Evolutionary conservation across 2,797 vertebrate species (phyloP).

Genomic region (Naso thynnoides): DNA sequence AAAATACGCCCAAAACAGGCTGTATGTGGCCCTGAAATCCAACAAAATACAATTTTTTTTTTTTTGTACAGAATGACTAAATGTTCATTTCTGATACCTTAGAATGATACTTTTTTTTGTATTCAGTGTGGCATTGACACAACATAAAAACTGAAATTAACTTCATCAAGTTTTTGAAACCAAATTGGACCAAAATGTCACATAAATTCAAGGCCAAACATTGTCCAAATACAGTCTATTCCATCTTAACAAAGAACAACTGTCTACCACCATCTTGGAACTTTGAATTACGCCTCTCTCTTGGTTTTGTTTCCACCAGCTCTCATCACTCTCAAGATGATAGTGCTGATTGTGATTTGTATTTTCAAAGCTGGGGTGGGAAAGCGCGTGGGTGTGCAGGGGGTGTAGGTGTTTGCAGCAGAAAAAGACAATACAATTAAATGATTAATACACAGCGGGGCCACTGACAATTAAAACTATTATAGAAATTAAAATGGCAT

Average conservation of each 20-base stretch:
- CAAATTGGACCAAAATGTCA: not conserved
- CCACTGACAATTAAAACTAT: conserved; percentile 99
- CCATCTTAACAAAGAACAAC: conserved; percentile 18
- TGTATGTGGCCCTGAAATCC: not conserved
- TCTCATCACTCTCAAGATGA: conserved; percentile 72
- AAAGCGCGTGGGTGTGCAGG: conserved; percentile 83
- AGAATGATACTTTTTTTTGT: not conserved
- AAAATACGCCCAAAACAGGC: not conserved
- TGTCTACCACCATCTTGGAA: conserved; percentile 44
- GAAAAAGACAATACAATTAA: conserved; percentile 99
- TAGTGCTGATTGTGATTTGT: conserved; percentile 92
- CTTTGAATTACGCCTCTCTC: conserved; percentile 69
- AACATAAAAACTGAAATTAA: not conserved
- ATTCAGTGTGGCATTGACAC: not conserved
- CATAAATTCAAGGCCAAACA: conserved; percentile 13
- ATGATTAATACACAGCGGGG: conserved; percentile 98
- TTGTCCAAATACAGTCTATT: not conserved
- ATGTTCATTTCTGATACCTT: not conserved
- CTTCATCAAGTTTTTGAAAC: not conserved
- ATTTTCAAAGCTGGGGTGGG: conserved; percentile 82
- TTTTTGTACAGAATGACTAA: not conserved
- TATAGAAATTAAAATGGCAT: conserved; percentile 99
- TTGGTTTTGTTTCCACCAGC: conserved; percentile 63
- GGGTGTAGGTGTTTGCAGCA: conserved; percentile 82
- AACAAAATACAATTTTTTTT: not conserved